Evolutionary conservation across 2,797 vertebrate species (phyloP).

Genomic region (Phrynocephalus vlangalii): DNA sequence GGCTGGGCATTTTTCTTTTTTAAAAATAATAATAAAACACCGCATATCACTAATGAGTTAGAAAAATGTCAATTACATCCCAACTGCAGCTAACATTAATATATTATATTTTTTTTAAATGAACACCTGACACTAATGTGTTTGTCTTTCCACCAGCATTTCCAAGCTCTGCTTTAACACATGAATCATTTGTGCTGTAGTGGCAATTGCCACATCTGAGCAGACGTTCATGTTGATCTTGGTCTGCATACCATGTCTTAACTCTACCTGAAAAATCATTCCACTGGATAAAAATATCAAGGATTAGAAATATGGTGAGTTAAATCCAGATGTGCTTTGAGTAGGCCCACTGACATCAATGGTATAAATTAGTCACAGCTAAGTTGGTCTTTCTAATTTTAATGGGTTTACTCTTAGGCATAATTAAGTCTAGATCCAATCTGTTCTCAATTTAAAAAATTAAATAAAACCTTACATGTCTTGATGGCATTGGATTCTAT

Average conservation of each 20-base stretch:
- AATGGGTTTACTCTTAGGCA: not conserved
- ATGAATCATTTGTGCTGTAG: not conserved
- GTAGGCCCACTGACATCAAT: not conserved
- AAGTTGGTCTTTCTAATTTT: not conserved
- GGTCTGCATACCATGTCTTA: not conserved
- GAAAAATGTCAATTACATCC: too few species aligned
- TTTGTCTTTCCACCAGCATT: not conserved
- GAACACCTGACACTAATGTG: too few species aligned
- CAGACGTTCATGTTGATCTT: not conserved
- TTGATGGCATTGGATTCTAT: conserved; percentile 16
- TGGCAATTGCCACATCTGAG: not conserved
- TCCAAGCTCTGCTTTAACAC: not conserved
- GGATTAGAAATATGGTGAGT: not conserved
- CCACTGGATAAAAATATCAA: not conserved
- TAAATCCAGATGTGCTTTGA: not conserved
- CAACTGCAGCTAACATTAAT: not conserved
- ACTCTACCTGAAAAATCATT: not conserved
- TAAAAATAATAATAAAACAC: too few species aligned
- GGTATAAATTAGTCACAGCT: not conserved
- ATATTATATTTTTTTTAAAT: not conserved
- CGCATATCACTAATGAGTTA: too few species aligned
- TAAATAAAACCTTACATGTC: fast-evolving
- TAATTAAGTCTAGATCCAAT: not conserved
- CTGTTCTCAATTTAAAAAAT: not conserved
- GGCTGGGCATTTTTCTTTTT: too few species aligned